Base-by-base conservation (phyloP, 2,888 invertebrate genomes). In the Phyllotreta cruciferae region DNA sequence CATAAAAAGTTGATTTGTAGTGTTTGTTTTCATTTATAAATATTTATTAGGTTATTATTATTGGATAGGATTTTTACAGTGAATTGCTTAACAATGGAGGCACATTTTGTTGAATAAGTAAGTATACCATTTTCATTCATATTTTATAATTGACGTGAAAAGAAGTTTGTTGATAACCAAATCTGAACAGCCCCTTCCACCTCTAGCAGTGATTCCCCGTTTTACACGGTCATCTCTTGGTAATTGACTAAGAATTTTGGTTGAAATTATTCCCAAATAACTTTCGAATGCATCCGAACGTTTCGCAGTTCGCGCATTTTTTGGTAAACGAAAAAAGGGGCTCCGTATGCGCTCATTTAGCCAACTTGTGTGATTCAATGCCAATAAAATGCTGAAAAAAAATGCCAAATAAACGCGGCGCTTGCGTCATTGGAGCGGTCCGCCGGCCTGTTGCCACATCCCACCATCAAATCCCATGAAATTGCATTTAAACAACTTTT, bases 361-460 rank as follows among this genome's bases (percentile, higher is more conserved):
- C 6, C 47, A 8, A 24, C 60, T 64, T 62, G 49, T 62, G 58
- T 58, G 60, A 41, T 58, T 58, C 42, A 50, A 58, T 58, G 44
- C 39, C 45, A 61, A 61, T 57, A 61, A 64, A 62, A 61, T 64
- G 36, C 41, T 24, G 53, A 47, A 57, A 68, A 68, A 67, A 65
- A 67, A 60, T 67, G 56, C 50, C 42, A 50, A 60, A 36, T 35
- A 56, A 44, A 58, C 50, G 54, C 44, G 56, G 67, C 73, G 73
- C 73, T 66, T 67, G 74, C 70, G 73, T 69, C 56, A 24, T 52
- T 65, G 76, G 73, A 71, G 72, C 77, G 74, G 77, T 73, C 77
- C 77, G 78, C 77, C 75, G 75, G 77, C 74, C 45, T 62, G 76
- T 37, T 52, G 52, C 13, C 52, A 37, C 13, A 52, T 49, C 13